Evolutionary conservation across 1,140 invertebrate species (phyloP).

Genomic region (Psilanteris sp.): DNA sequence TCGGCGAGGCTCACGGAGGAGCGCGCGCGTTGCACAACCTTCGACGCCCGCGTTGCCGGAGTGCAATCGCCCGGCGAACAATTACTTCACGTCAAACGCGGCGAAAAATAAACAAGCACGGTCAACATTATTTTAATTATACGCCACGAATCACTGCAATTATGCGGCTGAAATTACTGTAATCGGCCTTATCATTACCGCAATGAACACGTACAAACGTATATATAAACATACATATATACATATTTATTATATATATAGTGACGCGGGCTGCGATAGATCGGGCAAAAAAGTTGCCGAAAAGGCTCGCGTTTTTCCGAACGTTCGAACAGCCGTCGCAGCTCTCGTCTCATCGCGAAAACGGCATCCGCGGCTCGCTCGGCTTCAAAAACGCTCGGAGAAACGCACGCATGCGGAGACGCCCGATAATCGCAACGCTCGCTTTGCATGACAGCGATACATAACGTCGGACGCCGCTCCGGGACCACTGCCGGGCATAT

Average conservation of each 20-base stretch:
- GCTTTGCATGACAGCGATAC: slow-evolving; percentile 39
- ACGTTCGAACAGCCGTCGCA: slow-evolving; percentile 16
- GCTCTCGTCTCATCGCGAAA: too few relatives aligned
- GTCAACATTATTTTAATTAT: slow-evolving; percentile 24
- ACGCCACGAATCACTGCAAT: slow-evolving; percentile 1
- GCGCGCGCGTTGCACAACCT: slow-evolving; percentile 9
- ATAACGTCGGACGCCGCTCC: slow-evolving; percentile 21
- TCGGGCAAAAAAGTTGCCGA: too few relatives aligned
- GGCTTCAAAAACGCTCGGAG: slow-evolving; percentile 18
- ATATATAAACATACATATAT: too few relatives aligned
- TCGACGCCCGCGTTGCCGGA: neutral
- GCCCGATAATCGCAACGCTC: slow-evolving; percentile 25
- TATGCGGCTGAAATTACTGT: neutral
- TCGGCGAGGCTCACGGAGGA: slow-evolving; percentile 4
- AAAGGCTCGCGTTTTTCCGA: slow-evolving; percentile 11
- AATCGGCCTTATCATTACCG: slow-evolving; percentile 1
- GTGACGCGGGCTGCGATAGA: too few relatives aligned
- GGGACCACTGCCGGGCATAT: slow-evolving; percentile 37
- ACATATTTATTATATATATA: too few relatives aligned
- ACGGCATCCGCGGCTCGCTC: slow-evolving; percentile 2
- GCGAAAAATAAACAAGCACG: slow-evolving; percentile 23
- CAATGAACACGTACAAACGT: slow-evolving; percentile 11
- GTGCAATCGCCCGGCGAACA: slow-evolving; percentile 2
- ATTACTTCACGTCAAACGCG: slow-evolving; percentile 15
- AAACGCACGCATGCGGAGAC: slow-evolving; percentile 16